These are phyloP conservation scores for Mesocricetus auratus DNA, from an alignment of 2,113 vertebrate genomes.

Conservation along the genomic window DNA sequence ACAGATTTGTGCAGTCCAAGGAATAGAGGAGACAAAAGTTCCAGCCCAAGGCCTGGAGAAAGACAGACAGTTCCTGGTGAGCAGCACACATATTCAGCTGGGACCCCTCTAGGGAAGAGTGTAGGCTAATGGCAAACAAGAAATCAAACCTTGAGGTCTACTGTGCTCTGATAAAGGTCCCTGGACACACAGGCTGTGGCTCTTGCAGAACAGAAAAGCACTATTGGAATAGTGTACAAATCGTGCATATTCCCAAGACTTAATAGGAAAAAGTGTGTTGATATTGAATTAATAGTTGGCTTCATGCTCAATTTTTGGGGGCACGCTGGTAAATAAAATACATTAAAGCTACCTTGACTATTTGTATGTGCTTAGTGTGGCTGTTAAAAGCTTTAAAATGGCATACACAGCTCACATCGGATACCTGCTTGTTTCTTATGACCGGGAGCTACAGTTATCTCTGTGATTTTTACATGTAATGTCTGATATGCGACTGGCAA, in stretches of 20 bases:
- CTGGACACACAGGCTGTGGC: background rate
- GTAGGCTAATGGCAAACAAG: background rate
- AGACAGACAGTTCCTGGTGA: background rate
- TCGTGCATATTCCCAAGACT: background rate
- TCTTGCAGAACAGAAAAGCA: background rate
- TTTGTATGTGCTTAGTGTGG: background rate
- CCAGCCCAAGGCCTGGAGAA: background rate
- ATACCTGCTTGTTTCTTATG: background rate
- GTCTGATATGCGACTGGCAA: background rate
- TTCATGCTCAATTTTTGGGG: background rate
- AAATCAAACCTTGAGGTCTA: background rate
- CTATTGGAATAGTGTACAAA: background rate
- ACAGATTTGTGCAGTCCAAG: background rate
- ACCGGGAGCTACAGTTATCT: background rate
- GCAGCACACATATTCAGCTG: fast-evolving
- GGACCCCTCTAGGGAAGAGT: background rate
- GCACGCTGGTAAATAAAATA: background rate
- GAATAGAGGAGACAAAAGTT: background rate
- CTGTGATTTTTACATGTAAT: background rate
- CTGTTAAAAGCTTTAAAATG: background rate
- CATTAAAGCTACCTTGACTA: background rate
- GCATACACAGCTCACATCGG: fast-evolving
- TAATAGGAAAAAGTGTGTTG: background rate
- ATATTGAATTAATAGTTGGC: background rate
- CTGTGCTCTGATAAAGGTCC: too few species aligned